Evolutionary conservation across 2,888 invertebrate genomes (phyloP).

Genomic region (Synergus laeviventris): DNA sequence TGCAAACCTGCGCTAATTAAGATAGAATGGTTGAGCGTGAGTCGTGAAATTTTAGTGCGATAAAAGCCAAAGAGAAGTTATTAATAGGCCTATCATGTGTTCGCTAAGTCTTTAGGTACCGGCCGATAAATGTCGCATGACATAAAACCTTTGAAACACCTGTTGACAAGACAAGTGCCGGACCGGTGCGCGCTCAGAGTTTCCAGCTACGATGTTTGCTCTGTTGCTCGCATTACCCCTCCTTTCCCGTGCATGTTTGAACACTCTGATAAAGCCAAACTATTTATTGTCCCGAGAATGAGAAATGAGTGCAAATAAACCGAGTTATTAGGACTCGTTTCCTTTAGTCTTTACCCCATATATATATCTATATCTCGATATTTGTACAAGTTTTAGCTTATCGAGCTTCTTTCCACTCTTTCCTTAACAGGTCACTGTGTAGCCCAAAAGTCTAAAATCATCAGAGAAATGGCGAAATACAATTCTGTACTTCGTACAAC

Average conservation of each 20-base stretch:
- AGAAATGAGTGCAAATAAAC: slow-evolving; percentile 27
- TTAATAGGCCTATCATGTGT: slow-evolving; percentile 37
- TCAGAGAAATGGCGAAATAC: no score
- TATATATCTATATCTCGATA: neutral
- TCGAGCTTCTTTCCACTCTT: no score
- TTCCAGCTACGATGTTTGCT: slow-evolving; percentile 49
- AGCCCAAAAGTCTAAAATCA: no score
- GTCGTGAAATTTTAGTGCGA: slow-evolving; percentile 32
- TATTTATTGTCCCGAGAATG: slow-evolving; percentile 50
- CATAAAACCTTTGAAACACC: slow-evolving; percentile 45
- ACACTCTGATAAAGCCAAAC: slow-evolving; percentile 51
- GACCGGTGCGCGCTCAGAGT: slow-evolving; percentile 47
- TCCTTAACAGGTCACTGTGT: no score
- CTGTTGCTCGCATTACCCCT: slow-evolving; percentile 44
- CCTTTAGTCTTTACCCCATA: neutral
- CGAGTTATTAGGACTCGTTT: slow-evolving; percentile 1
- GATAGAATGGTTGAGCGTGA: slow-evolving; percentile 5
- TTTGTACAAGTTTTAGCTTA: no score
- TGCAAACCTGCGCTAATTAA: slow-evolving; percentile 14
- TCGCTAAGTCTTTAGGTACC: slow-evolving; percentile 24
- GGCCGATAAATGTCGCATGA: slow-evolving; percentile 36
- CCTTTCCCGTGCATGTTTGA: slow-evolving; percentile 50
- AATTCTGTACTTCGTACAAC: no score
- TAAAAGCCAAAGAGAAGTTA: slow-evolving; percentile 22
- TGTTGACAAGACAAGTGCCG: slow-evolving; percentile 49